Evolutionary conservation across 2,797 vertebrate species (phyloP).

Genomic region (Sebastes steindachneri): DNA sequence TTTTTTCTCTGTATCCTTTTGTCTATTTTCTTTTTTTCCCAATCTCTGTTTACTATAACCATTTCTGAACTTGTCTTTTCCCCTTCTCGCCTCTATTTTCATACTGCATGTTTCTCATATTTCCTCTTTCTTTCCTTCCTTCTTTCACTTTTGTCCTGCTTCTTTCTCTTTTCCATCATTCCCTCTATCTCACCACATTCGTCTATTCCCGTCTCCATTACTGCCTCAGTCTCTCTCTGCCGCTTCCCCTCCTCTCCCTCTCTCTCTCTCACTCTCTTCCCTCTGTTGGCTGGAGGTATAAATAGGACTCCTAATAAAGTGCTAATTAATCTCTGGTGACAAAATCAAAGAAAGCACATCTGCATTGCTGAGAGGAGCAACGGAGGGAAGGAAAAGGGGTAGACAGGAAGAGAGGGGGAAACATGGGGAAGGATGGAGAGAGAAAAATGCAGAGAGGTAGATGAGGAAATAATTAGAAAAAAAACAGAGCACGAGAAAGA

Average conservation of each 20-base stretch:
- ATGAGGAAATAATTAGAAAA: not conserved
- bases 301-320: constrained; percentile 78
- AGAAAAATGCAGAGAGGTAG: constrained; percentile 6
- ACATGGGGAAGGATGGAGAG: not conserved
- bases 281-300: constrained; percentile 63
- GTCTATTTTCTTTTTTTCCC: not conserved
- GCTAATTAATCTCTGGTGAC: constrained; percentile 83
- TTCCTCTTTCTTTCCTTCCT: not conserved
- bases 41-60: not conserved
- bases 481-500: not conserved
- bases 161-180: constrained; percentile 1
- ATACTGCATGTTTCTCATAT: not conserved
- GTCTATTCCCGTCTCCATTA: constrained; percentile 8
- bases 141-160: not conserved
- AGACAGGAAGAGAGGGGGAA: constrained; percentile 31
- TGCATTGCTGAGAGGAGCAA: constrained; percentile 70
- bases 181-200: constrained; percentile 9
- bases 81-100: not conserved
- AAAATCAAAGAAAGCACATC: constrained; percentile 81
- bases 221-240: constrained; percentile 17
- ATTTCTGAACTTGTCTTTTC: not conserved
- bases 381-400: constrained; percentile 23
- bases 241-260: not conserved
- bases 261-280: not conserved
- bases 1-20: not conserved